Evolutionary conservation across 2,888 invertebrate genomes (phyloP), one percentile per base, ranked within the genome.

Genomic region (Ptychoptera albimana): DNA sequence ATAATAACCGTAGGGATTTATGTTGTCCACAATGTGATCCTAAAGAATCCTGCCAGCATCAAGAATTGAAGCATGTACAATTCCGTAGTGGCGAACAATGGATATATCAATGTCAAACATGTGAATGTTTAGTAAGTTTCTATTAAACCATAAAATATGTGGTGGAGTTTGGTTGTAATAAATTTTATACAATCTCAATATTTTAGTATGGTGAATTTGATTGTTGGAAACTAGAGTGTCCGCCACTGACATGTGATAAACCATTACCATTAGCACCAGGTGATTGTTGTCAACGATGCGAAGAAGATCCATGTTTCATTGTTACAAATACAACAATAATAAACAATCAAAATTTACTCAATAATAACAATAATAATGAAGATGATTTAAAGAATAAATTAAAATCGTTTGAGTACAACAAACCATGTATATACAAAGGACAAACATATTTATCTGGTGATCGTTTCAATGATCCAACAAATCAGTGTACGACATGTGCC

Each of bases 91-190:
- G 87, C 44, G 84, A 89, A 61, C 75, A 78, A 56, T 91, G 91
- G 89, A 79, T 84, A 54, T 87, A 86, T 69, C 83, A 88, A 66
- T 91, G 91, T 66, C 85, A 87, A 71, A 83, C 83, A 50, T 91
- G 91, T 71, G 87, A 89, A 71, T 91, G 91, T 67, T 72, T 86
- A 65, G 84, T 84, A 59, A 71, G 74, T 67, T 42, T 10, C 12
- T 29, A 32, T 30, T 13, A 16, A 7, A 15, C 16, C 10, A 37
- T 2, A 37, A 16, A 38, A 16, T 34, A 29, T 31, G 10, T 30
- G 3, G n/a, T 6, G 15, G 6, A 13, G n/a, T 23, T 42, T 13
- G 6, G 15, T 12, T 15, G 13, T 30, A 11, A 29, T 36, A 23
- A 4, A 45, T 29, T 45, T 45, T 32, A 11, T 6, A 23, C 15